phyloP scores from a whole-genome alignment of 2,888 invertebrate genomes.

The Oscheius sp. region DNA sequence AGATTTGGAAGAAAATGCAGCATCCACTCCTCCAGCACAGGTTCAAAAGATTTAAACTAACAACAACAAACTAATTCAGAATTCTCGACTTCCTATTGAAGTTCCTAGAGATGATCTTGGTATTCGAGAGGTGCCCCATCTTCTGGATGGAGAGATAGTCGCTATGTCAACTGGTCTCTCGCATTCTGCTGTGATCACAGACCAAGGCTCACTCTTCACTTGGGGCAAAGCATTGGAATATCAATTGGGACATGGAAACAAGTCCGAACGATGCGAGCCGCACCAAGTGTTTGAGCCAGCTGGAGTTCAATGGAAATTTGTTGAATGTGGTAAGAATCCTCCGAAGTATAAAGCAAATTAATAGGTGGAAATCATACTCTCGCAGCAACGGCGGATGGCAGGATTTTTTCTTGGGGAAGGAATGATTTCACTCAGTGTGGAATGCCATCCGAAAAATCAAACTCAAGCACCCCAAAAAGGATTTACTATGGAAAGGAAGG shows the following conservation, averaged over 20 bases:
- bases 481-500: conserved; percentile 51
- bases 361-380: conserved; percentile 58
- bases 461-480: conserved; percentile 32
- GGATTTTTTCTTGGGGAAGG: conserved; percentile 60
- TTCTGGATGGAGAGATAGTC: conserved; percentile 38
- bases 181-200: conserved; percentile 61
- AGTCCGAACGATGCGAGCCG: conserved; percentile 56
- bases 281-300: conserved; percentile 55
- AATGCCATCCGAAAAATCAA: conserved; percentile 19
- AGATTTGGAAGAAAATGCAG: conserved; percentile 5
- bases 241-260: conserved; percentile 64
- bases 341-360: too few relatives aligned
- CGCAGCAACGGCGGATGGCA: conserved; percentile 48
- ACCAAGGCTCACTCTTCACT: conserved; percentile 57
- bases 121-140: conserved; percentile 44
- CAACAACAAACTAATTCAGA: neutral
- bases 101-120: conserved; percentile 54
- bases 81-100: conserved; percentile 36
- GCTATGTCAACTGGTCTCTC: conserved; percentile 58
- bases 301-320: conserved; percentile 52
- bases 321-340: conserved; percentile 63
- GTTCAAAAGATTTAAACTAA: neutral
- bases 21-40: neutral
- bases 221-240: conserved; percentile 65
- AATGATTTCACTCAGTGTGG: conserved; percentile 61